Conservation (phyloP, 2,888 invertebrate genomes). For the Synergus umbraculus region DNA sequence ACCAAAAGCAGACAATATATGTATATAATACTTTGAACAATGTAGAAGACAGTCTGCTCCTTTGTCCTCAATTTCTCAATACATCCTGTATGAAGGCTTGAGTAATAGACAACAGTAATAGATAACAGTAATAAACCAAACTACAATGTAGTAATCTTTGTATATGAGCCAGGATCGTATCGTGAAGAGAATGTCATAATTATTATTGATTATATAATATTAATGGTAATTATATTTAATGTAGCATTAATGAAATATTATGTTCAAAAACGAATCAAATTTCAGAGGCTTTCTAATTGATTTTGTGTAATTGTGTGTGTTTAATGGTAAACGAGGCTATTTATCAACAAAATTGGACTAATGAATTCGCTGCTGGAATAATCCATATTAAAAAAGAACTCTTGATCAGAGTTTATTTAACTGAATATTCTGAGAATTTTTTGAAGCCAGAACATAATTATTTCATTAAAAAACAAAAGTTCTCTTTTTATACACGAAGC, state of each 20-base stretch:
- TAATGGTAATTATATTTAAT: too few relatives aligned
- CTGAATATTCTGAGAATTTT: not conserved
- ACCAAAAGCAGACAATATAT: slow-evolving; percentile 19
- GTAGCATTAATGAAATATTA: too few relatives aligned
- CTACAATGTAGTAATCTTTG: slow-evolving; percentile 2
- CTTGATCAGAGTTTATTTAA: not conserved
- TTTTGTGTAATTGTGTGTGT: too few relatives aligned
- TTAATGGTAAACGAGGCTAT: too few relatives aligned
- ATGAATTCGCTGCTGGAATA: too few relatives aligned
- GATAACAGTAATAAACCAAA: slow-evolving; percentile 7
- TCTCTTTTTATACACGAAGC: not conserved
- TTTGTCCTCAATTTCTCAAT: slow-evolving; percentile 27
- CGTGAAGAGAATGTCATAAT: not conserved
- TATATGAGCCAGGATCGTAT: not conserved
- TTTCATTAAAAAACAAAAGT: not conserved
- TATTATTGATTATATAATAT: too few relatives aligned
- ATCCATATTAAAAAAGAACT: too few relatives aligned
- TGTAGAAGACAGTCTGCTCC: slow-evolving; percentile 19
- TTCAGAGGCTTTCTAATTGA: too few relatives aligned
- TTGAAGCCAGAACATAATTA: not conserved
- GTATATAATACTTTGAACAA: slow-evolving; percentile 11
- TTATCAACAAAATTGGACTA: too few relatives aligned
- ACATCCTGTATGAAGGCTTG: not conserved
- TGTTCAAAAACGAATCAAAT: too few relatives aligned
- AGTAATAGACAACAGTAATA: slow-evolving; percentile 12